Base-by-base conservation (phyloP, 2,113 vertebrate species). In the Bombycilla garrulus region DNA sequence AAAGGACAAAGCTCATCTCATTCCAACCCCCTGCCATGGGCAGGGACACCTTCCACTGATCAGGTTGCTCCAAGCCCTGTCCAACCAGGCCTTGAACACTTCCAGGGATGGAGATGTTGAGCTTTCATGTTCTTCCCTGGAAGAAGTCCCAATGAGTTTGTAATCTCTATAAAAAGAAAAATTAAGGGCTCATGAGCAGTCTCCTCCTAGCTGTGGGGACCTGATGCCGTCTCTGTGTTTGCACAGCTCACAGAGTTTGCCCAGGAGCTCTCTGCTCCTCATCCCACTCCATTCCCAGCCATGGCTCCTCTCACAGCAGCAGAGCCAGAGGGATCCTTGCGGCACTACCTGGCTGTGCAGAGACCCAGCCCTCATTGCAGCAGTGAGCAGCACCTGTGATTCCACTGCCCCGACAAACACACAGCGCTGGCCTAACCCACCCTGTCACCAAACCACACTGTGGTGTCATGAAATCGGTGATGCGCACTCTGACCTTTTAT, bases 281-380 rank as follows among this genome's bases (percentile, higher is more conserved):
- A 1, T 44, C 31, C 42, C 21, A 3, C 1, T 0, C 38, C 58
- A 1, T 26, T 44, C 57, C 38, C n/a, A 54, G 69, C 58, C 0
- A 0, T 6, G 9, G 2, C 50, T 26, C 12, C 31, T 57, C 74
- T 48, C 9, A 1, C 3, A 0, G 1, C 60, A 83, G 40, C 5
- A 24, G 48, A 58, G 51, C n/a, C 9, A 5, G 33, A 28, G 9
- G 1, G 9, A 26, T 15, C 66, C 67, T 48, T 12, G 7, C 42
- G 36, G 25, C n/a, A 2, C 13, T 3, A 0, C 1, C 0, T 0
- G 3, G 21, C 57, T n/a, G 19, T 12, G 23, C 15, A 5, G 91
- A 73, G 44, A 80, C 54, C 22, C 20, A 58, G 25, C 25, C 69
- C 25, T 70, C 76, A 7, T 10, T 8, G 2, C 10, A 29, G 4